A percentile compares a stretch with the other conserved stretches of the same genome.
Conservation (phyloP, 2,888 invertebrate species). For the Sinelater perroti region DNA sequence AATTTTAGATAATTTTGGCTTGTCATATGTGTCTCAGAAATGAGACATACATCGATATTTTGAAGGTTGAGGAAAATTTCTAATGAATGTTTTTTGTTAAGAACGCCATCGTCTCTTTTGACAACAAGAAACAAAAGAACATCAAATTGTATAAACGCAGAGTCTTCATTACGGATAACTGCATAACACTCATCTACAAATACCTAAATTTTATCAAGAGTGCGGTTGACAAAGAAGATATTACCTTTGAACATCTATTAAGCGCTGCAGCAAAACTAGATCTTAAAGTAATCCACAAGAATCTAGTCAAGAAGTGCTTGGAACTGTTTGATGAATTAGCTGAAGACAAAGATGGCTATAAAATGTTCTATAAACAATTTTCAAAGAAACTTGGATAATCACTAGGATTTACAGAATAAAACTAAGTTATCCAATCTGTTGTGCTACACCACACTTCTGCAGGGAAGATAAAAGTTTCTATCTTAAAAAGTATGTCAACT, state of each 20-base stretch:
- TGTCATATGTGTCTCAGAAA: too few relatives aligned
- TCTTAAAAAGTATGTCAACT: conserved; percentile 93
- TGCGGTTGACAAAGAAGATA: conserved; percentile 98
- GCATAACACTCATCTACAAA: conserved; percentile 98
- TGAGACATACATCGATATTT: too few relatives aligned
- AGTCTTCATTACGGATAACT: conserved; percentile 99
- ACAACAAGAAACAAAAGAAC: conserved; percentile 98
- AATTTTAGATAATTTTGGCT: too few relatives aligned
- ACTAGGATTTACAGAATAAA: conserved; percentile 95
- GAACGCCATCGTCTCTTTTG: conserved; percentile 98
- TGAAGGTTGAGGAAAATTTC: too few relatives aligned
- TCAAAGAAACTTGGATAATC: conserved; percentile 98
- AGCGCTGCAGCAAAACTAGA: conserved; percentile 99
- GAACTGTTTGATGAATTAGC: conserved; percentile 96
- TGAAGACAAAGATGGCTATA: conserved; percentile 97
- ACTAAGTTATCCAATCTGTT: conserved; percentile 84
- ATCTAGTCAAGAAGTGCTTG: conserved; percentile 97
- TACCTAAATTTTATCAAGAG: conserved; percentile 96
- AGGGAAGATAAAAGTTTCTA: conserved; percentile 95
- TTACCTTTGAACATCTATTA: conserved; percentile 98
- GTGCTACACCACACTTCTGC: conserved; percentile 92
- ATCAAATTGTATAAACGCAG: conserved; percentile 97
- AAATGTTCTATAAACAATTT: conserved; percentile 99
- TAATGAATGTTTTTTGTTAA: too few relatives aligned
- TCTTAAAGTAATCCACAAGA: conserved; percentile 99